These are phyloP conservation scores for Lamellibrachia luymesi DNA, from an alignment of 1,140 invertebrate genomes.

Conservation along the genomic window DNA sequence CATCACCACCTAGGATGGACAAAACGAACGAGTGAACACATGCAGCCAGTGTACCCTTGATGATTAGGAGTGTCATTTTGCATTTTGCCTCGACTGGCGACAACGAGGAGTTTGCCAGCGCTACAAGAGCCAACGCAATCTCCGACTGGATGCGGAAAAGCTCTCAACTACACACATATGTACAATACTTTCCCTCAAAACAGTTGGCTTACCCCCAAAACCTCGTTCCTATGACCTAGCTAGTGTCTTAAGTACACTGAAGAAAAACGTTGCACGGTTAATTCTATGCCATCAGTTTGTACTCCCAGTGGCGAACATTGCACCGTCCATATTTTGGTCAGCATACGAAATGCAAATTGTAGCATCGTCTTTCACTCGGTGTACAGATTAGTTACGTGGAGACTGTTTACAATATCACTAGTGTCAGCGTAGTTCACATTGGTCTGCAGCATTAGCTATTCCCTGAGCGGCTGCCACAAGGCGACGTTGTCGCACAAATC, in stretches of 20 bases:
- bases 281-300: neutral
- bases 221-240: neutral
- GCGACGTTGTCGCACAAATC: neutral
- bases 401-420: constrained; percentile 1
- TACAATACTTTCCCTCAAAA: neutral
- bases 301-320: neutral
- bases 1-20: neutral
- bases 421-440: neutral
- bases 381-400: neutral
- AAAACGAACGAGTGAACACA: neutral
- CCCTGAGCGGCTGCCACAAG: neutral
- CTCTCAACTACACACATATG: neutral
- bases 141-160: neutral
- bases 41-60: neutral
- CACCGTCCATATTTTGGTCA: neutral
- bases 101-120: too few species aligned
- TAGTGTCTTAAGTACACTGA: neutral
- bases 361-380: neutral
- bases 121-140: too few species aligned
- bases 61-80: neutral
- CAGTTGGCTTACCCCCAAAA: neutral
- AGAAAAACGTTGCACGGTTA: neutral
- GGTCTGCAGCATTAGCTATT: constrained; percentile 4
- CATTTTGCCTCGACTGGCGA: neutral
- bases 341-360: neutral